Base-by-base conservation (phyloP, 2,888 invertebrate species). In the Anarsia innoxiella region DNA sequence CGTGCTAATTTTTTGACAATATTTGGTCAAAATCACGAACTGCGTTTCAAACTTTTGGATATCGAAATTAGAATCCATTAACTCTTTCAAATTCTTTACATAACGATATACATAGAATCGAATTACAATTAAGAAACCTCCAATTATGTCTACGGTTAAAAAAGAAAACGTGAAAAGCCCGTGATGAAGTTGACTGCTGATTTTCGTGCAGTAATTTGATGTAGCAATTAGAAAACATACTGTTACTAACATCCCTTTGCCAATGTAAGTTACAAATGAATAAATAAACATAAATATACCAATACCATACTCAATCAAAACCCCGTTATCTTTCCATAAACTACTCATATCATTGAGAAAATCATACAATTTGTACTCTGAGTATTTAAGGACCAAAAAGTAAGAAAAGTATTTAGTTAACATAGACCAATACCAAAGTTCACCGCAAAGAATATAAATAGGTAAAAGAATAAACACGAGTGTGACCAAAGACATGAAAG, bases 391-490 rank as follows among this genome's bases (percentile, higher is more conserved):
- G 9, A n/a, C 19, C 6, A 16, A 16, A n/a, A 28, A 28, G 19
- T 35, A 3, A 1, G 28, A n/a, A 1, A 12, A 11, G 12, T 28
- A 35, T 28, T 35, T 28, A n/a, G 23, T 3, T 19, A 35, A 19
- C 1, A 19, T 28, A 28, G 16, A 35, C 27, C 28, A 35, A 11
- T 14, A 15, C 35, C 35, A 35, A n/a, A 35, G 8, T 12, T 27
- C n/a, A 19, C 2, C 1, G 15, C 23, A 19, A 13, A 13, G 14
- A 16, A 26, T 2, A 1, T 16, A 19, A 10, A 27, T 11, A 10
- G 26, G 14, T 10, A 3, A n/a, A 10, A 15, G 6, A 5, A 26
- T 6, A 11, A 14, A 5, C 3, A 11, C 1, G 2, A 4, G 14
- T 11, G 11, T 33, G 10, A 10, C 13, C 4, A 15, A 11, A 6